Conservation (phyloP, 2,113 vertebrate species). For the Chaetura pelagica region DNA sequence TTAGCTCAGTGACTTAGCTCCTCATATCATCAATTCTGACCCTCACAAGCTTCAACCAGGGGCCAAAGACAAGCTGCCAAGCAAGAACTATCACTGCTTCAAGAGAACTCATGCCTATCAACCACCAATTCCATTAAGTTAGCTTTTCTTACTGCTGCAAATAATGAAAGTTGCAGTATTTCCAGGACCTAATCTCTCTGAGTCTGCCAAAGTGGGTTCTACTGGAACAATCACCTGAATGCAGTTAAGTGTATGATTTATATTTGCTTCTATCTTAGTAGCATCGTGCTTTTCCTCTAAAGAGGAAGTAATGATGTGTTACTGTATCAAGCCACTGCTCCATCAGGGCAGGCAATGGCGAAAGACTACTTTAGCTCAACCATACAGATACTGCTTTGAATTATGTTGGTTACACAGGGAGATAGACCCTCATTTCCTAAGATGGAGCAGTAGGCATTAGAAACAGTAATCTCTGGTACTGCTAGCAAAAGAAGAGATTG, state of each 20-base stretch:
- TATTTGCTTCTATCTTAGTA: background rate
- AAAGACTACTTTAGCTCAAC: background rate
- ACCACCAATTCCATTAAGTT: background rate
- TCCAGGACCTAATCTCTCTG: background rate
- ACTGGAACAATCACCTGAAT: background rate
- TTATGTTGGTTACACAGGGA: background rate
- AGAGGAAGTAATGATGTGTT: background rate
- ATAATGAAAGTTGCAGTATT: background rate
- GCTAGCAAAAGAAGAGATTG: background rate
- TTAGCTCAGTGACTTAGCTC: background rate
- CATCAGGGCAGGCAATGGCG: background rate
- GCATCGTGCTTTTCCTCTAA: background rate
- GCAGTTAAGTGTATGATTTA: background rate
- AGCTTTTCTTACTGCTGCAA: background rate
- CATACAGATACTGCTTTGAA: background rate
- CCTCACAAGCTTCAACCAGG: background rate
- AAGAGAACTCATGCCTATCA: background rate
- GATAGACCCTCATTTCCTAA: background rate
- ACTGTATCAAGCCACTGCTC: background rate
- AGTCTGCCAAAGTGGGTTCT: background rate
- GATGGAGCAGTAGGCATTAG: background rate
- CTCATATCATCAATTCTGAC: background rate
- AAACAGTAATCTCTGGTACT: background rate
- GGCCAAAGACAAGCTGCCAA: background rate
- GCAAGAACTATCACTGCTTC: background rate